Evolutionary conservation across 2,113 vertebrate genomes (phyloP).

Genomic region (Salvelinus alpinus): DNA sequence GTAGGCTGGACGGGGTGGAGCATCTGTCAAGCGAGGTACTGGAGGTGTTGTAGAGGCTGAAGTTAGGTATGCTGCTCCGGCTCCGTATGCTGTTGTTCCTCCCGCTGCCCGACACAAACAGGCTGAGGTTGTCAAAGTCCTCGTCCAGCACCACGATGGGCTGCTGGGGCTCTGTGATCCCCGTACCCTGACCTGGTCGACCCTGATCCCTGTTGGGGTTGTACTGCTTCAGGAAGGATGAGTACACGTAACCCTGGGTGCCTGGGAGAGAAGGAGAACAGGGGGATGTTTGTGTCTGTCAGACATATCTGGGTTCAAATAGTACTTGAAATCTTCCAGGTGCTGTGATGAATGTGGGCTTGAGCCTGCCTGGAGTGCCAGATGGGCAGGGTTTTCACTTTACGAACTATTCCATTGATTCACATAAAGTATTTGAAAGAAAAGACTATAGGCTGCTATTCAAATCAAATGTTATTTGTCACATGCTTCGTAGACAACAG

Average conservation of each 20-base stretch:
- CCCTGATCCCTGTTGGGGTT: slow-evolving; percentile 79
- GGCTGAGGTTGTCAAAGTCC: slow-evolving; percentile 91
- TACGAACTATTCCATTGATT: no score
- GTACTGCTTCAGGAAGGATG: slow-evolving; percentile 92
- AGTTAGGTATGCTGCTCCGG: slow-evolving; percentile 48
- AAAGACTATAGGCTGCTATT: no score
- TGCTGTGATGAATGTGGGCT: background rate
- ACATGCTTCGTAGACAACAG: no score
- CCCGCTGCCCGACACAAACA: slow-evolving; percentile 84
- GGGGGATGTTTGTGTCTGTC: no score
- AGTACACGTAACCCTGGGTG: slow-evolving; percentile 88
- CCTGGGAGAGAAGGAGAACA: slow-evolving; percentile 59
- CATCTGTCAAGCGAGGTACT: slow-evolving; percentile 75
- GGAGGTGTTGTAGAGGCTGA: slow-evolving; percentile 65
- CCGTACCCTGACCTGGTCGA: slow-evolving; percentile 24
- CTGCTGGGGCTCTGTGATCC: slow-evolving; percentile 27
- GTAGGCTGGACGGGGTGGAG: slow-evolving; percentile 74
- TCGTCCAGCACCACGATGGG: slow-evolving; percentile 63
- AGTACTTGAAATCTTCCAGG: no score
- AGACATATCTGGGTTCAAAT: no score
- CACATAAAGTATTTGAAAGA: no score
- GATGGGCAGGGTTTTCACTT: background rate
- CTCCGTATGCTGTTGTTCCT: slow-evolving; percentile 63
- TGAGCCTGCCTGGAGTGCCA: background rate
- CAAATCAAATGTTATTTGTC: no score